phyloP scores from a whole-genome alignment of 2,113 vertebrate species.

The Amphilophus citrinellus region DNA sequence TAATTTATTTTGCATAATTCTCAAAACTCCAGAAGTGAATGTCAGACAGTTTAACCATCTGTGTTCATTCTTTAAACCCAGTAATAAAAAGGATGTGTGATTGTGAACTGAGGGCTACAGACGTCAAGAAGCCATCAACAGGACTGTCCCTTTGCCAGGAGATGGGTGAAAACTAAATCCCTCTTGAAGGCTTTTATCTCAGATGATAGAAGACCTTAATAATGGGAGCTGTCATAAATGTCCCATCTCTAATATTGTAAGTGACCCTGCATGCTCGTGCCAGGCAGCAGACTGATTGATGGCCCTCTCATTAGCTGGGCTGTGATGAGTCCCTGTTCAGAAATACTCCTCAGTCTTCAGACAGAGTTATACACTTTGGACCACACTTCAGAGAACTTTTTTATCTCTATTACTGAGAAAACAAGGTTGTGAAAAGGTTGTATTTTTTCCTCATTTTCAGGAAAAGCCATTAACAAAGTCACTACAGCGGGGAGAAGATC shows the following conservation, averaged over 20 bases:
- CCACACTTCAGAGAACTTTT: conserved; percentile 13
- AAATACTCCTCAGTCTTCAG: conserved; percentile 39
- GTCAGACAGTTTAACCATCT: background rate
- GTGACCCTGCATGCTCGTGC: conserved; percentile 40
- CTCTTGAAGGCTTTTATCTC: conserved; percentile 28
- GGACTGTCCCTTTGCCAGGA: conserved; percentile 1
- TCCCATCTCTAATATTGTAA: conserved; percentile 52
- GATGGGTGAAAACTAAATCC: conserved; percentile 27
- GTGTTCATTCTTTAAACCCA: background rate
- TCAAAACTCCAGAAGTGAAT: background rate
- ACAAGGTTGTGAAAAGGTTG: background rate
- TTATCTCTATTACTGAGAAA: background rate
- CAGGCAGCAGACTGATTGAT: conserved; percentile 59
- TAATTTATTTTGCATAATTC: no score
- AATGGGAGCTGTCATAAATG: conserved; percentile 60
- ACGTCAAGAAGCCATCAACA: background rate
- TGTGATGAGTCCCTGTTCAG: conserved; percentile 43
- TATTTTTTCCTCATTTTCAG: conserved; percentile 72
- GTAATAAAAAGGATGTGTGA: background rate
- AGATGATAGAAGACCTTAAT: conserved; percentile 64
- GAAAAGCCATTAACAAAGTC: conserved; percentile 98
- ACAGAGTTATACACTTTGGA: conserved; percentile 17
- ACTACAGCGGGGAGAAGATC: conserved; percentile 95
- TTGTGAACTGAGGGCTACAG: background rate
- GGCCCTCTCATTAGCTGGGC: conserved; percentile 62